Evolutionary conservation across 1,140 invertebrate species (phyloP), one percentile per base, ranked within the genome.

Genomic region (Harpegnathos saltator): DNA sequence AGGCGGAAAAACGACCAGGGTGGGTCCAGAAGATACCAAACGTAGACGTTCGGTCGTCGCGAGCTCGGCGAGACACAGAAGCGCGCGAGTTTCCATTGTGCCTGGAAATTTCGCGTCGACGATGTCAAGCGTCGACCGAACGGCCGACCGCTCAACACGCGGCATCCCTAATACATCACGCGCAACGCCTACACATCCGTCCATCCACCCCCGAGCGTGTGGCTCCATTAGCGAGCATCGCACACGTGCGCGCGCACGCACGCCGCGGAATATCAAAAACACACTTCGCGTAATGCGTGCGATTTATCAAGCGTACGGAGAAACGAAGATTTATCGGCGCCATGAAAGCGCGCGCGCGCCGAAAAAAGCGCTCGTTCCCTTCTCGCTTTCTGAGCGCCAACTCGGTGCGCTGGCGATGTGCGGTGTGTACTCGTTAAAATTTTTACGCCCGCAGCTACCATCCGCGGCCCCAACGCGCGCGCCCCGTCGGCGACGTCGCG

Each of bases 341-440:
- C 11, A 38, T 68, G 68, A 78, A 78, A 78, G 56, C 61, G 17
- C 12, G 12, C 17, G 56, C 61, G 17, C 12, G 12, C 17, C 62
- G 74, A 44, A 78, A 50, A 24, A 50, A 44, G 22, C 22, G n/a
- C n/a, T 4, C 1, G 5, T 44, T 56, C 29, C 14, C 74, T 44
- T 44, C 38, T 44, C 11, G 3, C 38, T 11, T 9, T 7, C 4
- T 9, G 38, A 4, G 38, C 3, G 33, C 33, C 33, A 11, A 44
- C 38, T 44, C 38, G 38, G 38, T 7, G n/a, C n/a, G n/a, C n/a
- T n/a, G n/a, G n/a, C n/a, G n/a, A n/a, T n/a, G n/a, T n/a, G n/a
- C n/a, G n/a, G n/a, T n/a, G n/a, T n/a, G n/a, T n/a, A 14, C 61
- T 77, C 73, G 65, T 77, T 65, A 77, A 66, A 77, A 77, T 77